Conservation (phyloP, 2,113 vertebrate genomes). For the Hipposideros armiger region DNA sequence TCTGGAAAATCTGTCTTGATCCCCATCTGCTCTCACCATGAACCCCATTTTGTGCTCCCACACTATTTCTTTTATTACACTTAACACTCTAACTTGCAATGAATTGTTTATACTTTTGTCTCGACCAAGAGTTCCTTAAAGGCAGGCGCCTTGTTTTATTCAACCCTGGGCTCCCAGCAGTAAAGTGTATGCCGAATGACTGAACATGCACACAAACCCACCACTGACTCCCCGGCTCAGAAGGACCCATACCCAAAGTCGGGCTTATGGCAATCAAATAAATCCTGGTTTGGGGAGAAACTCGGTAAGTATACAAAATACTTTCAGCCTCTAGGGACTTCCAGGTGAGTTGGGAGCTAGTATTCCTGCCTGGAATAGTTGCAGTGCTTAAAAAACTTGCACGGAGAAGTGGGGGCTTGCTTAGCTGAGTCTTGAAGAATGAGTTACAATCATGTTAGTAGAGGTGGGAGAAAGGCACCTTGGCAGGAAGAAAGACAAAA, state of each 20-base stretch:
- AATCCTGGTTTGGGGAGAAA: neutral
- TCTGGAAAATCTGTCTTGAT: neutral
- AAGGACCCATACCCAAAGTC: neutral
- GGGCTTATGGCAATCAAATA: neutral
- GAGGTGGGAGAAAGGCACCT: neutral
- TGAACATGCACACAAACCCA: neutral
- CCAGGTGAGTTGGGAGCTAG: neutral
- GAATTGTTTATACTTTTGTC: neutral
- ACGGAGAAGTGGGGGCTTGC: neutral
- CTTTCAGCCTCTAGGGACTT: neutral
- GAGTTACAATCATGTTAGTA: neutral
- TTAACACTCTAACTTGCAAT: neutral
- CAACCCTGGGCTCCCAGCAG: neutral
- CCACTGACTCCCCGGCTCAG: neutral
- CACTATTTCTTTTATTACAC: neutral
- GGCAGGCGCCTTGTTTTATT: neutral
- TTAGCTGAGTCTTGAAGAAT: conserved; percentile 6
- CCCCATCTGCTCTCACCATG: neutral
- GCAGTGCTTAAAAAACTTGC: neutral
- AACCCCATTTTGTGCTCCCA: neutral
- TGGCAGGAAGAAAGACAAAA: neutral
- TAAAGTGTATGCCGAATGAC: neutral
- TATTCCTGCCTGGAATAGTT: neutral
- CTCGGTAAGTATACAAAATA: neutral
- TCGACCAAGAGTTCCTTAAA: neutral